Base-by-base conservation (phyloP, 1,140 invertebrate species). In the Oncopeltus fasciatus region DNA sequence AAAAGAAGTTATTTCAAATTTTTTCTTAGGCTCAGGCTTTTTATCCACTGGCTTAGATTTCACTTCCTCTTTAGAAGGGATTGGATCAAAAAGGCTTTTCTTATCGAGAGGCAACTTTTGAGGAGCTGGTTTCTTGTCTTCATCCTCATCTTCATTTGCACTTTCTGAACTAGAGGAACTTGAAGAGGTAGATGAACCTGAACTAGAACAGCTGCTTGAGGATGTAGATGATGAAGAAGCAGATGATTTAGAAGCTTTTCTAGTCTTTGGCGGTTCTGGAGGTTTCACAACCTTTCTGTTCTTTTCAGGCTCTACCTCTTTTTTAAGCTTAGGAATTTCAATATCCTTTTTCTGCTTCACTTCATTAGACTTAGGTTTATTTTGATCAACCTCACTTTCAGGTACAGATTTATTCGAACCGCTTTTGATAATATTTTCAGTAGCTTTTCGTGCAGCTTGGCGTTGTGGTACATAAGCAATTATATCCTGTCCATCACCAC, bases 361-460 rank as follows among this genome's bases (percentile, higher is more conserved):
- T 38, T 64, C 60, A 28, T 24, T 31, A 29, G n/a, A 16, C 61
- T 64, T 59, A 1, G 20, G 16, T 59, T 66, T 66, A 33, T 18
- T 27, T 21, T 62, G 62, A 68, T 74, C 66, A 72, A 74, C 63
- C 66, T 68, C 64, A 68, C 71, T 65, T 71, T 74, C 58, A 29
- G 58, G 47, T 11, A 24, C 2, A 11, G n/a, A 18, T 56, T 69
- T 70, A n/a, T 63, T 80, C 59, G 87, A 74, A 46, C 86, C 86
- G 73, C 85, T 89, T 69, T 92, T 91, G 5, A 38, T 38, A 44
- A 92, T 87, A 69, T 91, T 88, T 62, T 69, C 88, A 12, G 88
- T 88, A 2, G 90, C 90, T 72, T 93, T 93, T 71, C 91, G 92
- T 33, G 90, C 90, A 3, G 90, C 90, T 74, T 91, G 87, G 43